Evolutionary conservation across 2,113 vertebrate genomes (phyloP).

Genomic region (Scomber scombrus): DNA sequence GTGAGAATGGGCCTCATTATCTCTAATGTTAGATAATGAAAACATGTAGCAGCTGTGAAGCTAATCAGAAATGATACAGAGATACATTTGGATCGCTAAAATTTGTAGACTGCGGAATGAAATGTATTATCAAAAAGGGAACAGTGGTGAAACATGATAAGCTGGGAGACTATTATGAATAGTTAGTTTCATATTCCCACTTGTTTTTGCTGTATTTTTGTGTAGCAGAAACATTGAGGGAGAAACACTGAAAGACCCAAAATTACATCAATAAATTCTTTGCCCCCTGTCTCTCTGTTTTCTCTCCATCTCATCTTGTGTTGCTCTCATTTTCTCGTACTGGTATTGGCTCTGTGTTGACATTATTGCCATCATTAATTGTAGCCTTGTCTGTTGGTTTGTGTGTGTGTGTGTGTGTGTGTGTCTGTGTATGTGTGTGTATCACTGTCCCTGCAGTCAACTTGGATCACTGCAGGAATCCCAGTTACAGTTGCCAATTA

Average conservation of each 20-base stretch:
- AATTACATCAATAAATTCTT: conserved; percentile 27
- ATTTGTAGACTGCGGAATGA: background rate
- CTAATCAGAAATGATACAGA: background rate
- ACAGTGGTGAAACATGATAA: background rate
- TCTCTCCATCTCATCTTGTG: background rate
- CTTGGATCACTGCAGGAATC: conserved; percentile 63
- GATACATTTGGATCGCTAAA: background rate
- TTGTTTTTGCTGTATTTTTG: background rate
- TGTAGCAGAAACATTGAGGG: background rate
- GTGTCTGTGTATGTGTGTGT: background rate
- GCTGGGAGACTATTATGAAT: background rate
- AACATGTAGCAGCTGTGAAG: background rate
- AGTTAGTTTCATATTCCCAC: background rate
- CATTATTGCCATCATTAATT: conserved; percentile 70
- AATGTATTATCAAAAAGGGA: background rate
- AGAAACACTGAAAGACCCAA: background rate
- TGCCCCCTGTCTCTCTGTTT: background rate
- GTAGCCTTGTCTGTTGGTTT: conserved; percentile 17
- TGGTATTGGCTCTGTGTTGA: conserved; percentile 36
- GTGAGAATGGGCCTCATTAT: background rate
- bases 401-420: conserved; percentile 3
- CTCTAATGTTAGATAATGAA: background rate
- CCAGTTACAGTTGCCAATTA: conserved; percentile 72
- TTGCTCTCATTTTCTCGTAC: conserved; percentile 24
- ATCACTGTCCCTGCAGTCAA: conserved; percentile 47